phyloP scores from a whole-genome alignment of 2,113 vertebrate genomes.

The Pao palembangensis region DNA sequence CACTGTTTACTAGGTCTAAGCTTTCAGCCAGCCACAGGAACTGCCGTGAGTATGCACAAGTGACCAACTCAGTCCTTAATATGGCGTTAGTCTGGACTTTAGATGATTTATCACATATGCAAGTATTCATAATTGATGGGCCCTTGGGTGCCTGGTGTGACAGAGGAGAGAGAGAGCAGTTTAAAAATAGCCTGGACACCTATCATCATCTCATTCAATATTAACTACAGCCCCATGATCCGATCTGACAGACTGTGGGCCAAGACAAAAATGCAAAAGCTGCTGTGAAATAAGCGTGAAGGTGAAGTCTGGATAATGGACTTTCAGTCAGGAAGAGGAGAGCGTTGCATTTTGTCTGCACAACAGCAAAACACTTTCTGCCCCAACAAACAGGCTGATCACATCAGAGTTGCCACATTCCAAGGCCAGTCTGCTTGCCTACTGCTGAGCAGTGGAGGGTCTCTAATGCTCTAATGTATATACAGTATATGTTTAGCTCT shows the following conservation, averaged over 20 bases:
- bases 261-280: constrained; percentile 30
- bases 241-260: constrained; percentile 45
- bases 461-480: constrained; percentile 13
- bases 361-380: too few species aligned
- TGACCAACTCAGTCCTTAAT: not conserved
- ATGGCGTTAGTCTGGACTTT: constrained; percentile 7
- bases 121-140: constrained; percentile 54
- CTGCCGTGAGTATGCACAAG: not conserved
- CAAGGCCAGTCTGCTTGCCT: not conserved
- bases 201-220: constrained; percentile 58
- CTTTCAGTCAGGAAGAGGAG: too few species aligned
- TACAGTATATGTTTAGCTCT: constrained; percentile 29
- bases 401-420: not conserved
- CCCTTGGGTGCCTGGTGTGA: constrained; percentile 26
- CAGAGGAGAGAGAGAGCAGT: constrained; percentile 43
- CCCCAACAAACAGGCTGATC: not conserved
- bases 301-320: constrained; percentile 32
- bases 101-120: constrained; percentile 25
- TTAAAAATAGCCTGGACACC: constrained; percentile 61
- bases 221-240: constrained; percentile 48
- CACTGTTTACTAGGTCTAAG: constrained; percentile 34
- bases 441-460: constrained; percentile 13
- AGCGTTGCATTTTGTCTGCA: too few species aligned
- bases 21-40: constrained; percentile 1
- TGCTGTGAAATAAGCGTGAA: constrained; percentile 24